These are phyloP conservation scores for Pentalonia nigronervosa DNA, from an alignment of 1,140 invertebrate genomes.

Conservation along the genomic window DNA sequence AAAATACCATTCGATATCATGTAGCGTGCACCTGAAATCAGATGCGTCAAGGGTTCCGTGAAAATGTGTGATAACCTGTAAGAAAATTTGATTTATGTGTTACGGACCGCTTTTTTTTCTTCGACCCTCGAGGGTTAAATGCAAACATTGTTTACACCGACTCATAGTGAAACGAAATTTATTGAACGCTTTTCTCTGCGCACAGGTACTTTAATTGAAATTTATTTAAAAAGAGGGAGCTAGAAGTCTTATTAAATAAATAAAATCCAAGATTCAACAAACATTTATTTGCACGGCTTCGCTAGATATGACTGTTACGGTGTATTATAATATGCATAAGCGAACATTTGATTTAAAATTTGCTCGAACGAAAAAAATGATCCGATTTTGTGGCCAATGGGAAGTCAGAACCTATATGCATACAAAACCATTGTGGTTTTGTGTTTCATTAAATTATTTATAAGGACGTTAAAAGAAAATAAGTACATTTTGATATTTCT, in stretches of 20 bases:
- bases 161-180: not conserved
- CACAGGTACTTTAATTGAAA: not conserved
- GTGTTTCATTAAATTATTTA: not conserved
- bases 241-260: not conserved
- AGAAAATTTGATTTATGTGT: not conserved
- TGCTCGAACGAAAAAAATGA: not conserved
- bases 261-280: not conserved
- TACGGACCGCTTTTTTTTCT: not conserved
- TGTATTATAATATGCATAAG: not conserved
- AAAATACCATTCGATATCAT: not conserved
- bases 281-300: not conserved
- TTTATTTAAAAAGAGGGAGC: not conserved
- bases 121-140: not conserved
- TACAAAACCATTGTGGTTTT: not conserved
- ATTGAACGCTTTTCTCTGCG: not conserved
- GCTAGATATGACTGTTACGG: not conserved
- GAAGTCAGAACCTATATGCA: not conserved
- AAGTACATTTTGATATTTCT: not conserved
- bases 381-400: not conserved
- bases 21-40: not conserved
- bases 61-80: not conserved
- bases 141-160: slow-evolving; percentile 1
- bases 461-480: not conserved
- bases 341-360: not conserved
- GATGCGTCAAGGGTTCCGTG: not conserved